phyloP scores from a whole-genome alignment of 2,797 vertebrate species.

The Alectoris magna region DNA sequence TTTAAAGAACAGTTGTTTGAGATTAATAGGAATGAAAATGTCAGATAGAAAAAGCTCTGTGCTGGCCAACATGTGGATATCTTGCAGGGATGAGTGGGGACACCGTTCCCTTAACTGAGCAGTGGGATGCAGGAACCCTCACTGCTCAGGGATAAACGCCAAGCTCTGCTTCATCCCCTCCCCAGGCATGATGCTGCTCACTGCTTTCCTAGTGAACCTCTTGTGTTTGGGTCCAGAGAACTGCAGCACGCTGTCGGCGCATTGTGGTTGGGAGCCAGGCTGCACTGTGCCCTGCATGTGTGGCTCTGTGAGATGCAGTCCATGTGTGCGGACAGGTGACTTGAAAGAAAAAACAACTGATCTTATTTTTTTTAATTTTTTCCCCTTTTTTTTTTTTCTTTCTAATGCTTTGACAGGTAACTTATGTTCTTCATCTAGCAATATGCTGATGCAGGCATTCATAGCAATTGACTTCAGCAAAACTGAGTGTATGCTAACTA shows the following conservation, averaged over 20 bases:
- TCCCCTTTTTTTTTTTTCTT: neutral
- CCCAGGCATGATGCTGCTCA: rapidly evolving
- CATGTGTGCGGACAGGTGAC: neutral
- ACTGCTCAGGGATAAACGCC: rapidly evolving
- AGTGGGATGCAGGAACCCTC: neutral
- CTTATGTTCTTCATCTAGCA: slow-evolving; percentile 19
- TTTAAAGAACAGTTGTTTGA: neutral
- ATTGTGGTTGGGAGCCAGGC: neutral
- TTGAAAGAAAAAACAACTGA: neutral
- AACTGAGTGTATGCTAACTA: neutral
- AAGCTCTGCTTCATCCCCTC: neutral
- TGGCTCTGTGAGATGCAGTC: neutral
- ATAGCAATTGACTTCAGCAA: neutral
- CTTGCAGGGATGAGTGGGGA: neutral
- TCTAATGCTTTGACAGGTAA: neutral
- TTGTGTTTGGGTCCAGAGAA: neutral
- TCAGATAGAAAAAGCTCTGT: neutral
- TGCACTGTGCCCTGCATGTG: rapidly evolving
- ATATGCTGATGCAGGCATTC: neutral
- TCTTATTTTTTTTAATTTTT: neutral
- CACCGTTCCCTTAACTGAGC: neutral
- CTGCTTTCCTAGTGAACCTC: neutral
- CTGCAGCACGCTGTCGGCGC: rapidly evolving
- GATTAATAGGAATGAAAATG: neutral
- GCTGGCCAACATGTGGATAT: rapidly evolving